Conservation (phyloP, 2,888 invertebrate species). For the Tryphoninae sp. region DNA sequence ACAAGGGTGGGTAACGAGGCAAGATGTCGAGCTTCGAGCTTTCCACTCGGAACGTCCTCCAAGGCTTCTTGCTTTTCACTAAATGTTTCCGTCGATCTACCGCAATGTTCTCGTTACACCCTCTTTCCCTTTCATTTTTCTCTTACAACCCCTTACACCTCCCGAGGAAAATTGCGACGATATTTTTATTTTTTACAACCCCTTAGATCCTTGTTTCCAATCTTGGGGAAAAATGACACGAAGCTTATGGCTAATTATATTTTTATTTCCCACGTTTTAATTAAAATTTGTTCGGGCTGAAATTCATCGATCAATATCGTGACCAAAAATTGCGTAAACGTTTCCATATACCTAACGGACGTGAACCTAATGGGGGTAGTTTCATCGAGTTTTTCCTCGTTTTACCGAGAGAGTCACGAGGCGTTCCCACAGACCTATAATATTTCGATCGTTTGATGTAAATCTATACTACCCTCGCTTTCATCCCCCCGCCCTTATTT, state of each 20-base stretch:
- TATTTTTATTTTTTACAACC: background rate
- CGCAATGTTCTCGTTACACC: background rate
- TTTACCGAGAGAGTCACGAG: background rate
- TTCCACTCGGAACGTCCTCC: background rate
- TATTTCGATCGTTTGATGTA: constrained; percentile 21
- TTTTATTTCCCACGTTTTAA: background rate
- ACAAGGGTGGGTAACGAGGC: background rate
- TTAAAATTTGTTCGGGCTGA: background rate
- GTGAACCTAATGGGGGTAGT: background rate
- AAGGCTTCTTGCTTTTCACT: constrained; percentile 15
- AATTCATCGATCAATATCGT: background rate
- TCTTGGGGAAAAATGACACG: background rate
- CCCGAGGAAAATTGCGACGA: background rate
- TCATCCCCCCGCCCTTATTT: constrained; percentile 19
- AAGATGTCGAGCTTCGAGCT: background rate
- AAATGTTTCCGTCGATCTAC: constrained; percentile 10
- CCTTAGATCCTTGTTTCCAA: background rate
- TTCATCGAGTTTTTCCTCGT: constrained; percentile 12
- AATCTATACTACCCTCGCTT: constrained; percentile 50
- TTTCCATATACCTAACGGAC: background rate
- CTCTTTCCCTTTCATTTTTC: background rate
- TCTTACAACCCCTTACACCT: background rate
- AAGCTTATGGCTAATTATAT: background rate
- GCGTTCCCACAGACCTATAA: constrained; percentile 4
- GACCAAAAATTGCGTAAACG: background rate